Conservation (phyloP, 2,888 invertebrate genomes). For the Orthosia cruda region DNA sequence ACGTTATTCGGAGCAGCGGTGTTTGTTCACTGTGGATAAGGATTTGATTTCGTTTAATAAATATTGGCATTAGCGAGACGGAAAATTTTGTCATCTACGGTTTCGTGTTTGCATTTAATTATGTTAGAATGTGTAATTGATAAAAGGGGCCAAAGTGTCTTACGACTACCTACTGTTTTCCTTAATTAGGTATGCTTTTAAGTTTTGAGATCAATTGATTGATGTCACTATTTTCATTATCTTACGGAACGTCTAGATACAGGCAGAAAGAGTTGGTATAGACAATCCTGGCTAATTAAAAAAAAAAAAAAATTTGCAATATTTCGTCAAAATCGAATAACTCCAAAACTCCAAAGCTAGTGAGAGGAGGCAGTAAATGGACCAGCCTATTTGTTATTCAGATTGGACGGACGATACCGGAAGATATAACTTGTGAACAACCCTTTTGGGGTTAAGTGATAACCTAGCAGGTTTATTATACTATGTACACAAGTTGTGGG, state of each 20-base stretch:
- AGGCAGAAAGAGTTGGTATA: too few species aligned
- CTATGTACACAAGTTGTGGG: neutral
- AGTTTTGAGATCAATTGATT: too few species aligned
- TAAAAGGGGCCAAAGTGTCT: neutral
- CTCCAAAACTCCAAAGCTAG: conserved; percentile 50
- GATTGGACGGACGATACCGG: conserved; percentile 60
- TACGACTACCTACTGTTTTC: neutral
- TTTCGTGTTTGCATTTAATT: conserved; percentile 14
- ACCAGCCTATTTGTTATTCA: conserved; percentile 74
- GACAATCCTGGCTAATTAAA: too few species aligned
- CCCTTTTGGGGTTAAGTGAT: conserved; percentile 67
- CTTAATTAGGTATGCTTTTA: too few species aligned
- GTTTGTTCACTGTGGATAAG: conserved; percentile 2
- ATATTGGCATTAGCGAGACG: conserved; percentile 11
- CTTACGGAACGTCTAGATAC: too few species aligned
- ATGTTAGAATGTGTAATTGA: neutral
- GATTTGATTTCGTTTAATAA: conserved; percentile 29
- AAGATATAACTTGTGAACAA: conserved; percentile 57
- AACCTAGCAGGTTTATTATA: conserved; percentile 39
- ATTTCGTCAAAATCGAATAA: conserved; percentile 35
- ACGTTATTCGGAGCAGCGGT: conserved; percentile 14
- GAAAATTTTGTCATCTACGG: neutral
- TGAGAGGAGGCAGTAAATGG: conserved; percentile 54
- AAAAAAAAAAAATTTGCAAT: neutral
- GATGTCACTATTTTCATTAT: too few species aligned